phyloP scores from a whole-genome alignment of 2,797 vertebrate species.

The Siniperca obscura region DNA sequence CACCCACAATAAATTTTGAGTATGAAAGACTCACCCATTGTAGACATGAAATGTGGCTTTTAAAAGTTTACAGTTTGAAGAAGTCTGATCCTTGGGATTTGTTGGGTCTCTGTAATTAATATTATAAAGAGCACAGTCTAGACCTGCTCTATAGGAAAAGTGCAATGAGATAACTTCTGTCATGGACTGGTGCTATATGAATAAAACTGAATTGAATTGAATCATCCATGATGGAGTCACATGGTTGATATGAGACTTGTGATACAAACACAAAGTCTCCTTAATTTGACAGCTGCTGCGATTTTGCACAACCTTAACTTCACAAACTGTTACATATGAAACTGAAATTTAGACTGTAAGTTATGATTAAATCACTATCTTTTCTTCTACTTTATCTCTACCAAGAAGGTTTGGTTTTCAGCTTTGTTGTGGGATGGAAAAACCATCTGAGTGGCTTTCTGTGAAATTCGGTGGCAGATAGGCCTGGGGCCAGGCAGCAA shows the following conservation, averaged over 20 bases:
- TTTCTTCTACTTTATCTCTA: not conserved
- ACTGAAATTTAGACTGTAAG: not conserved
- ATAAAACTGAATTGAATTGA: no score
- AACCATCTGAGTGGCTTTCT: not conserved
- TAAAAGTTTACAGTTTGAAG: not conserved
- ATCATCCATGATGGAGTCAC: not conserved
- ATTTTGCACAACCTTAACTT: not conserved
- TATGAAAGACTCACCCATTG: not conserved
- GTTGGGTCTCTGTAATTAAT: no score
- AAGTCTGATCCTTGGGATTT: not conserved
- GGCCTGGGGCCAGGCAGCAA: not conserved
- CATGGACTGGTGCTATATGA: no score
- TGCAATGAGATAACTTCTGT: no score
- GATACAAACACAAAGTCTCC: not conserved
- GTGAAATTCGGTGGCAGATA: not conserved
- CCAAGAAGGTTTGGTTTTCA: not conserved
- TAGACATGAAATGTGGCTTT: not conserved
- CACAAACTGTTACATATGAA: not conserved
- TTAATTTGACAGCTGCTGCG: conserved; percentile 1
- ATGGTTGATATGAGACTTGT: no score
- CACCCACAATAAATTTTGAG: not conserved
- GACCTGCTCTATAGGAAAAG: no score
- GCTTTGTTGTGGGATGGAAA: not conserved
- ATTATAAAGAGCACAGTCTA: no score
- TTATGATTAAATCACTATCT: not conserved